Evolutionary conservation across 2,888 invertebrate species (phyloP).

Genomic region (Dastarcus helophoroides): DNA sequence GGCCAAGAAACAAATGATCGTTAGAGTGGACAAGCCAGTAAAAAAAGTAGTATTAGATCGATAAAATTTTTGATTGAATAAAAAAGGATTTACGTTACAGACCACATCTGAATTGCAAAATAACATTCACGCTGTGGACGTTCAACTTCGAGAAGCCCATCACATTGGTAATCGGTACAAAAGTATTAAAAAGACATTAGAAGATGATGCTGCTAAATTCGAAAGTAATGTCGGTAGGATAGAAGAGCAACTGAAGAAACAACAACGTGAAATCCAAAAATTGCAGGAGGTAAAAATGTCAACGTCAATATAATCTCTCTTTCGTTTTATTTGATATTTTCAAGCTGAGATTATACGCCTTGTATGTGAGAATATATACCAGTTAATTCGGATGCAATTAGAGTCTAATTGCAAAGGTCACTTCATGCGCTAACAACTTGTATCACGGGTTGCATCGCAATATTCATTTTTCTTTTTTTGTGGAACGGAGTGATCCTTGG

Average conservation of each 20-base stretch:
- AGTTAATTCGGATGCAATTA: no score
- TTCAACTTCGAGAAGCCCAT: slow-evolving; percentile 73
- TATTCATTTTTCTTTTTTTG: no score
- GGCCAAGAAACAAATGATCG: slow-evolving; percentile 37
- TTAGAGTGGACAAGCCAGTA: slow-evolving; percentile 43
- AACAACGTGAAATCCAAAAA: slow-evolving; percentile 62
- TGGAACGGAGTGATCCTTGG: no score
- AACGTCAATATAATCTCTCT: no score
- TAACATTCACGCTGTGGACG: slow-evolving; percentile 66
- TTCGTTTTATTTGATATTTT: no score
- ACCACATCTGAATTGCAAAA: slow-evolving; percentile 62
- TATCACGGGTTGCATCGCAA: no score
- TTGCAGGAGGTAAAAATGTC: slow-evolving; percentile 44
- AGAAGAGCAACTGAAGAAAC: slow-evolving; percentile 54
- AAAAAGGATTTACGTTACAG: slow-evolving; percentile 38
- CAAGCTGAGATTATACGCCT: no score
- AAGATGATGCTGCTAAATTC: slow-evolving; percentile 61
- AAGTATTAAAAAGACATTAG: slow-evolving; percentile 55
- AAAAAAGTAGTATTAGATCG: slow-evolving; percentile 49
- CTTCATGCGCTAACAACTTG: no score
- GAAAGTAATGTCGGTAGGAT: slow-evolving; percentile 60
- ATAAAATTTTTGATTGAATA: no score
- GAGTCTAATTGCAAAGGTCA: no score
- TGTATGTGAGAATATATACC: no score
- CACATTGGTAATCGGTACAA: slow-evolving; percentile 67